phyloP scores from a whole-genome alignment of 2,888 invertebrate species.

The Calliphora vomitoria region DNA sequence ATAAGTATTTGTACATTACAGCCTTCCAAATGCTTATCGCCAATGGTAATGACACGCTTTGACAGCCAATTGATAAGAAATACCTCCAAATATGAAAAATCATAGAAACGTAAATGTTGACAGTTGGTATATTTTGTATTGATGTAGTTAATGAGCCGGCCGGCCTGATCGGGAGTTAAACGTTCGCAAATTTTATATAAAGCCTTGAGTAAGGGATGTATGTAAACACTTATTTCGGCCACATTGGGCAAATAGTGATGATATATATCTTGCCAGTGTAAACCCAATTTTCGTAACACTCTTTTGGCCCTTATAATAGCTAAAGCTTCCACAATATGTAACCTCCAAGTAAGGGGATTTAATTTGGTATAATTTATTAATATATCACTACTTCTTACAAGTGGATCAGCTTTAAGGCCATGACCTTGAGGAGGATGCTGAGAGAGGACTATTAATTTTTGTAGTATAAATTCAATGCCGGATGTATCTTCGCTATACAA shows the following conservation, averaged over 20 bases:
- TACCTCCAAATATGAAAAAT: slow-evolving; percentile 80
- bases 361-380: slow-evolving; percentile 79
- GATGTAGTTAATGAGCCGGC: slow-evolving; percentile 77
- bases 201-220: slow-evolving; percentile 85
- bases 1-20: slow-evolving; percentile 79
- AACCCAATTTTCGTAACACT: slow-evolving; percentile 84
- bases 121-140: slow-evolving; percentile 73
- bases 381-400: slow-evolving; percentile 60
- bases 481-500: slow-evolving; percentile 80
- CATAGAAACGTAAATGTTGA: slow-evolving; percentile 78
- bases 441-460: slow-evolving; percentile 79
- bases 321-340: slow-evolving; percentile 85
- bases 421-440: slow-evolving; percentile 50
- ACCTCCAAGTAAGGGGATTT: slow-evolving; percentile 83
- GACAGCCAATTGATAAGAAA: slow-evolving; percentile 82
- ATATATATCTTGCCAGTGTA: slow-evolving; percentile 78
- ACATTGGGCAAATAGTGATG: slow-evolving; percentile 82
- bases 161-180: slow-evolving; percentile 80
- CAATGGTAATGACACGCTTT: slow-evolving; percentile 77
- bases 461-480: slow-evolving; percentile 79
- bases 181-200: slow-evolving; percentile 85
- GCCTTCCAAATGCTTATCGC: slow-evolving; percentile 74
- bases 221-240: slow-evolving; percentile 80
- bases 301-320: slow-evolving; percentile 84
- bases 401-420: neutral